Evolutionary conservation across 1,140 invertebrate genomes (phyloP), one percentile per base, ranked within the genome.

Genomic region (Drosophila pallidifrons): DNA sequence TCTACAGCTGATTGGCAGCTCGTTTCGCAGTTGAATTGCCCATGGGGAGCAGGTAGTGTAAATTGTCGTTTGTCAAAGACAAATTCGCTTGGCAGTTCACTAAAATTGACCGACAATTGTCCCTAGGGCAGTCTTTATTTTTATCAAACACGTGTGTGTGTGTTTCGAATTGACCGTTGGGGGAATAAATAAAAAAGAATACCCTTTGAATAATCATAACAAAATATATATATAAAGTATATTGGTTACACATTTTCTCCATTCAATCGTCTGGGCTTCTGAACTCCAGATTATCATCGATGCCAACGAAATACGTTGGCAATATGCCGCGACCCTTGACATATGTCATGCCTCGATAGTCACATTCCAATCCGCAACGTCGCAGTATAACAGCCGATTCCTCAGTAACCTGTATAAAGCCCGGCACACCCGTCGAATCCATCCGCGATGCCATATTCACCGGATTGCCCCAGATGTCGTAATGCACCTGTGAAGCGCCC

Each of bases 391-490:
- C 81, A 0, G 96, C 96, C 0, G 96, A 96, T 25, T 95, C 94
- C 90, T 96, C 94, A 3, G 96, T 96, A 0, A 96, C 94, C 91
- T 98, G 97, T 82, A 98, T 97, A 88, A 95, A 94, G 46, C 96
- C 96, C 7, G 95, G 93, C 70, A 95, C 91, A 16, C 97, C 97
- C 0, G 96, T 97, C 0, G 96, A 96, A 77, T 98, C 97, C 97
- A 98, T 98, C 71, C 98, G 94, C 4, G 97, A 98, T 1, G 98
- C 97, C 94, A 99, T 97, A 93, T 99, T 99, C 0, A 99, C 98
- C 1, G 97, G 96, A 93, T 99, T 96, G 0, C 98, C 98, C 98
- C 98, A 98, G 79, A 99, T 98, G 92, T 99, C 92, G 30, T 93
- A 93, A 7, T 98, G 94, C 0, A 97, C 97, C 88, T 98, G 98